These are phyloP conservation scores for Meloidogyne exigua DNA, from an alignment of 1,140 invertebrate genomes.

Conservation along the genomic window DNA sequence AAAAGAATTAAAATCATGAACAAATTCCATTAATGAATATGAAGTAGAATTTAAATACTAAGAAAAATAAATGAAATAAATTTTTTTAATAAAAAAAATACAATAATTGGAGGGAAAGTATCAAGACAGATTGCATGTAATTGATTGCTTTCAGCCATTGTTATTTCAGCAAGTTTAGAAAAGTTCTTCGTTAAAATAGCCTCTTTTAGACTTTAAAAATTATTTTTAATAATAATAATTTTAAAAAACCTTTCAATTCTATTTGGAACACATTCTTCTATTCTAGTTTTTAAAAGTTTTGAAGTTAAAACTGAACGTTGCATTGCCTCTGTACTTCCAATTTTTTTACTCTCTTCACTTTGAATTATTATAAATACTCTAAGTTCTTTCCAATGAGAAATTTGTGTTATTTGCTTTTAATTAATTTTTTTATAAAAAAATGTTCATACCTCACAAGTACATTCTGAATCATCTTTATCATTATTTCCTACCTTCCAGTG, in stretches of 20 bases:
- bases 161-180: slow-evolving; percentile 81
- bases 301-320: slow-evolving; percentile 78
- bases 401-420: slow-evolving; percentile 69
- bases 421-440: not conserved
- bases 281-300: slow-evolving; percentile 76
- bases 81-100: slow-evolving; percentile 28
- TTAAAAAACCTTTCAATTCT: slow-evolving; percentile 70
- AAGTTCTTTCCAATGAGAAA: slow-evolving; percentile 84
- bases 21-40: slow-evolving; percentile 44
- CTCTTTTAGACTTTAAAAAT: slow-evolving; percentile 53
- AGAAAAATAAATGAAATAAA: slow-evolving; percentile 30
- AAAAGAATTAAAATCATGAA: slow-evolving; percentile 54
- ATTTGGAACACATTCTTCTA: slow-evolving; percentile 73
- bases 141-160: slow-evolving; percentile 96
- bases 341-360: slow-evolving; percentile 80
- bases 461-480: slow-evolving; percentile 77
- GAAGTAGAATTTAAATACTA: slow-evolving; percentile 57
- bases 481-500: slow-evolving; percentile 78
- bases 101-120: slow-evolving; percentile 78
- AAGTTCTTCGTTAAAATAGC: slow-evolving; percentile 83
- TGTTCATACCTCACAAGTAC: slow-evolving; percentile 31
- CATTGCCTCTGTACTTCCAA: slow-evolving; percentile 89
- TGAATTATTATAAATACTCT: slow-evolving; percentile 84
- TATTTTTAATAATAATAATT: slow-evolving; percentile 26
- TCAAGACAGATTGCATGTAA: slow-evolving; percentile 91